Conservation (phyloP, 1,140 invertebrate genomes). For the Bombus confusus region DNA sequence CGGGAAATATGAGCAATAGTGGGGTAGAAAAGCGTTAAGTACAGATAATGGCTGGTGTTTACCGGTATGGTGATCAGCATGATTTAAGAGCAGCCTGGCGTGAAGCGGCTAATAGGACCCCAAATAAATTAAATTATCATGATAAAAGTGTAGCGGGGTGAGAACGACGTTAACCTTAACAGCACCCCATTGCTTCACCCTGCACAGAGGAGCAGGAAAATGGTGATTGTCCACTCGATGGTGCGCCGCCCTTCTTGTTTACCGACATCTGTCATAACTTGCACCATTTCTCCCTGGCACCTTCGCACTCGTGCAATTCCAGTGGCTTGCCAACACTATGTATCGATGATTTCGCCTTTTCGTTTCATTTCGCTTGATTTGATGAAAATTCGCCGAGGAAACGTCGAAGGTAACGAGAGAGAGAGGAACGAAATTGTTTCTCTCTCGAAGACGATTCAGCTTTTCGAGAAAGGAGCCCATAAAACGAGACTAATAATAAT, state of each 20-base stretch:
- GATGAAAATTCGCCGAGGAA: neutral
- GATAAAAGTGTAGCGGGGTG: conserved; percentile 72
- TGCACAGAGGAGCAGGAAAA: conserved; percentile 72
- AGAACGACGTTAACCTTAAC: conserved; percentile 49
- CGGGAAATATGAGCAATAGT: conserved; percentile 12
- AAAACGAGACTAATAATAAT: too few species aligned
- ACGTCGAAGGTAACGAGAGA: neutral
- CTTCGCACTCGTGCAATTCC: neutral
- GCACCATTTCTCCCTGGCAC: conserved; percentile 45
- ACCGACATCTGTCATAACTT: conserved; percentile 80
- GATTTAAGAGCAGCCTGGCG: conserved; percentile 77
- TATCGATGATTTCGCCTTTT: neutral
- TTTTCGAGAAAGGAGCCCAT: too few species aligned
- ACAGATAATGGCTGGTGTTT: conserved; percentile 78
- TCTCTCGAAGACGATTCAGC: too few species aligned
- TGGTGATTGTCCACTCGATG: conserved; percentile 80
- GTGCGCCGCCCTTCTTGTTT: conserved; percentile 78
- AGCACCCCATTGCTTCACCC: conserved; percentile 34
- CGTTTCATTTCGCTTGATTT: neutral
- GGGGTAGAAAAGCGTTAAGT: conserved; percentile 68
- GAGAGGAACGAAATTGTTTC: neutral
- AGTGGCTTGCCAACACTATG: neutral
- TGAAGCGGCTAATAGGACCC: conserved; percentile 79
- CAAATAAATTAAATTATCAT: conserved; percentile 82
- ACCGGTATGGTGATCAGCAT: conserved; percentile 77